These are phyloP conservation scores for Yponomeuta evonymella DNA, from an alignment of 2,888 invertebrate species.

Conservation along the genomic window DNA sequence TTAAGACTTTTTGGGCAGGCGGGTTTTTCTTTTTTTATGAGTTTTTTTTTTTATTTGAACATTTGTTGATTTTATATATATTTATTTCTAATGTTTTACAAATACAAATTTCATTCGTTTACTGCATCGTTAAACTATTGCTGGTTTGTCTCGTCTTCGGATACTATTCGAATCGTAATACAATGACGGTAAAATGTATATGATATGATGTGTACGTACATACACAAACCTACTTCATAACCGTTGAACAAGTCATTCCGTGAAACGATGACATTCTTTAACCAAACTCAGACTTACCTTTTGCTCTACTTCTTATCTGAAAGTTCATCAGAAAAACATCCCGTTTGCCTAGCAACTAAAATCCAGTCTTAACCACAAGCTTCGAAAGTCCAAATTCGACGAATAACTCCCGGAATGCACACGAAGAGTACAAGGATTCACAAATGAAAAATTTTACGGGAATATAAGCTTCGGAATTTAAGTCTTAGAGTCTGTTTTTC, in stretches of 20 bases:
- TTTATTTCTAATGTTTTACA: no score
- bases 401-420: background rate
- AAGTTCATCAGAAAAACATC: constrained; percentile 23
- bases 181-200: no score
- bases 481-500: background rate
- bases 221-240: background rate
- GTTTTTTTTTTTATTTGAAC: no score
- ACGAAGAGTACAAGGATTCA: background rate
- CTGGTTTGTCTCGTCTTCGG: no score
- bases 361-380: constrained; percentile 5
- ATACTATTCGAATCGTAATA: no score
- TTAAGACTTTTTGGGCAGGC: no score
- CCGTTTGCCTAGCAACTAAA: constrained; percentile 11
- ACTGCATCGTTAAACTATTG: no score
- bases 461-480: background rate
- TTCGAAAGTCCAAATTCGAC: constrained; percentile 9
- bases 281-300: background rate
- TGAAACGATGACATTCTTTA: constrained; percentile 1
- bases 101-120: no score
- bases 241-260: background rate
- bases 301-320: constrained; percentile 39
- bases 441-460: background rate
- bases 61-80: no score
- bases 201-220: background rate
- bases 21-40: no score